These are phyloP conservation scores for Platygyra sinensis DNA, from an alignment of 64 coral and sea anemone species.

Conservation along the genomic window DNA sequence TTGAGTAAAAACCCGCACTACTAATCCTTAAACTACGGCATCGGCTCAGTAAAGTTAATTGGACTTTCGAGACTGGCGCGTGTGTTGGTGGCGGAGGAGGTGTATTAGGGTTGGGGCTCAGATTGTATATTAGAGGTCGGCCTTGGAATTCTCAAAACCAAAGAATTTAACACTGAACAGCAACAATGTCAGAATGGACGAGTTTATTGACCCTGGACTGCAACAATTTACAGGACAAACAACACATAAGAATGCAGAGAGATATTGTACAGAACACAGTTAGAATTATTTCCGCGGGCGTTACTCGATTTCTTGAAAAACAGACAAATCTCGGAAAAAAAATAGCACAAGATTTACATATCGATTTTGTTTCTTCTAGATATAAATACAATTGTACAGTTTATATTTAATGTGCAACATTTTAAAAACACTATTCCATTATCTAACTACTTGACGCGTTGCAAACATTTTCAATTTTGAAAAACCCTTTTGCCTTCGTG, in stretches of 20 bases:
- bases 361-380: background rate
- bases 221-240: conserved; percentile 26
- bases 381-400: conserved; percentile 44
- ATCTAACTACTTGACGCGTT: background rate
- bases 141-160: too few relatives aligned
- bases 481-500: background rate
- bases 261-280: background rate
- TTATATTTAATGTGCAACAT: background rate
- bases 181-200: background rate
- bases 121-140: background rate
- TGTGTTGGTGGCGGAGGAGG: too few relatives aligned
- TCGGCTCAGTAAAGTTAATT: too few relatives aligned
- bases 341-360: conserved; percentile 14
- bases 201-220: conserved; percentile 43
- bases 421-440: conserved; percentile 8
- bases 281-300: background rate
- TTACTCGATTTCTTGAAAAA: conserved; percentile 21
- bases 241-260: conserved; percentile 3
- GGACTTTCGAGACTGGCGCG: too few relatives aligned
- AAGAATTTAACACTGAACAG: background rate
- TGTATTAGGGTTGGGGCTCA: background rate
- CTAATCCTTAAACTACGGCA: too few relatives aligned
- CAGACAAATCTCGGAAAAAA: background rate
- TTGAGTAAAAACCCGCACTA: too few relatives aligned
- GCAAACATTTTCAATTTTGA: background rate